Conservation (phyloP, 2,113 vertebrate species). For the Hylia prasina region DNA sequence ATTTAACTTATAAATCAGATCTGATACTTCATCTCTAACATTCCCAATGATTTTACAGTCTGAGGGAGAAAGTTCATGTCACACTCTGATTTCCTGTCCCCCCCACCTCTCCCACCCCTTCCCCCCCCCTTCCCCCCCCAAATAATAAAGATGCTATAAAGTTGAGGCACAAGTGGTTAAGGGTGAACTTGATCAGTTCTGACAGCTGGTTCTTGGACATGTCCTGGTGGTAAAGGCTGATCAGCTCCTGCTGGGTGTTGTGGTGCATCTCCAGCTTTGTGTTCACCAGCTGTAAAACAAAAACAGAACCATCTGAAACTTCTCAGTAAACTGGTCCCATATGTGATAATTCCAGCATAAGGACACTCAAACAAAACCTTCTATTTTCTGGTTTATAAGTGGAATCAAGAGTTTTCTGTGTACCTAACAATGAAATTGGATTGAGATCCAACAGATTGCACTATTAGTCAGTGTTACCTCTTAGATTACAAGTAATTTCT, state of each 20-base stretch:
- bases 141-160: slow-evolving; percentile 49
- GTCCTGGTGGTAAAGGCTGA: slow-evolving; percentile 60
- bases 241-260: slow-evolving; percentile 35
- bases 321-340: not conserved
- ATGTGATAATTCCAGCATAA: not conserved
- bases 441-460: not conserved
- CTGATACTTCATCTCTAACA: not conserved
- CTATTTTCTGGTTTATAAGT: not conserved
- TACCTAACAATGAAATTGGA: not conserved
- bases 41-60: not conserved
- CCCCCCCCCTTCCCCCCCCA: not conserved
- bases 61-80: slow-evolving; percentile 17
- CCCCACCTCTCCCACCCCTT: not conserved
- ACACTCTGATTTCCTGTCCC: not conserved
- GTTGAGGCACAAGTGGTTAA: slow-evolving; percentile 64
- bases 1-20: not conserved
- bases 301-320: not conserved
- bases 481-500: not conserved
- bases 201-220: slow-evolving; percentile 44
- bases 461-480: not conserved
- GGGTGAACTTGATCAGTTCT: slow-evolving; percentile 46
- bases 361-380: not conserved
- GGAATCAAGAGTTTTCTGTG: not conserved
- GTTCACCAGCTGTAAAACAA: slow-evolving; percentile 54
- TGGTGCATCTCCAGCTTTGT: slow-evolving; percentile 35